Evolutionary conservation across 2,888 invertebrate species (phyloP).

Genomic region (Caenorhabditis macrosperma): DNA sequence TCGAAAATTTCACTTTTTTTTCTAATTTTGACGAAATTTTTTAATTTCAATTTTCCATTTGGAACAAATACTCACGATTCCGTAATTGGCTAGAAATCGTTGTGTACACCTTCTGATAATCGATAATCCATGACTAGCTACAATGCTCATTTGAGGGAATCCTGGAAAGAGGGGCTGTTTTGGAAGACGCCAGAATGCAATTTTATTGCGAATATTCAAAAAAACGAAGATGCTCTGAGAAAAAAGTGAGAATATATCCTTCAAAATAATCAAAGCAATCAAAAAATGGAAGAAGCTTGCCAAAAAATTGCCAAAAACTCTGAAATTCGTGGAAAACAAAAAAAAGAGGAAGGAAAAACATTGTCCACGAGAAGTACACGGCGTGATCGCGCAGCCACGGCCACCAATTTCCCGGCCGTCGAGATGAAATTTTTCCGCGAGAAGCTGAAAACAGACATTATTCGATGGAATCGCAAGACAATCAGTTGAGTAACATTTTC

Average conservation of each 20-base stretch:
- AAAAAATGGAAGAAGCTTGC: background rate
- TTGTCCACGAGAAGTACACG: slow-evolving; percentile 31
- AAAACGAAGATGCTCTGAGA: background rate
- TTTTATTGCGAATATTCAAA: background rate
- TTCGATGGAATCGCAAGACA: too few species aligned
- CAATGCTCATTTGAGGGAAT: slow-evolving; percentile 26
- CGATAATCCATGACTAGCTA: slow-evolving; percentile 35
- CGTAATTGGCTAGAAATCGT: slow-evolving; percentile 37
- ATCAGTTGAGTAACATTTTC: too few species aligned
- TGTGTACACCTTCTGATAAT: slow-evolving; percentile 28
- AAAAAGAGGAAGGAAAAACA: background rate
- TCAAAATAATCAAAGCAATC: background rate
- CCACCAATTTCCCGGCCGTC: background rate
- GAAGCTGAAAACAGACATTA: background rate
- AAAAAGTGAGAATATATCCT: background rate
- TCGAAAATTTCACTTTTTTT: too few species aligned
- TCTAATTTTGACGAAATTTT: background rate
- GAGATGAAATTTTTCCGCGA: background rate
- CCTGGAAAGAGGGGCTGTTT: background rate
- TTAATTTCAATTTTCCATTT: background rate
- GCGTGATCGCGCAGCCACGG: background rate
- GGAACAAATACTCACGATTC: slow-evolving; percentile 14
- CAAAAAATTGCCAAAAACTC: background rate
- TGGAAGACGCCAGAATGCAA: too few species aligned
- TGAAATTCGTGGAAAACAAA: background rate